phyloP scores from a whole-genome alignment of 2,888 invertebrate genomes.

The Allophyes oxyacanthae region DNA sequence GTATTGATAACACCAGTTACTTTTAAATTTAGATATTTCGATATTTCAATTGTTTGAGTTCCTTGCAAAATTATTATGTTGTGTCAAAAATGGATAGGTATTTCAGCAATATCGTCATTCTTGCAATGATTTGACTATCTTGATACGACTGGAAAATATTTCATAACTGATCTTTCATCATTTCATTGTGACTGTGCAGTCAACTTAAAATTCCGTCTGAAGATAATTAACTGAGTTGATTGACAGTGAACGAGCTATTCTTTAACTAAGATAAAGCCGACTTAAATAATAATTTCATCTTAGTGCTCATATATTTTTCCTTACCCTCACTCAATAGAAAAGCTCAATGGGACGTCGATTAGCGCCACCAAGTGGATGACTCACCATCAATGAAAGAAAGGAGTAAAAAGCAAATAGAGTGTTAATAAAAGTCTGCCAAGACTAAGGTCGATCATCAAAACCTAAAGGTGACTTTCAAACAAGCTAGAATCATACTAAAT shows the following conservation, averaged over 20 bases:
- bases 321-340: conserved; percentile 14
- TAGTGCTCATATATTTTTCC: conserved; percentile 26
- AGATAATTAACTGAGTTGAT: conserved; percentile 50
- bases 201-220: conserved; percentile 29
- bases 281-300: conserved; percentile 39
- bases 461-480: not conserved
- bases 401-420: conserved; percentile 14
- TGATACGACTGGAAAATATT: conserved; percentile 38
- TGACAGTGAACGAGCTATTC: conserved; percentile 48
- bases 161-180: conserved; percentile 44
- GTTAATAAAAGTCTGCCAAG: not conserved
- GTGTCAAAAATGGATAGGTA: conserved; percentile 11
- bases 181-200: conserved; percentile 44
- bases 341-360: conserved; percentile 9
- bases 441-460: no score
- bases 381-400: not conserved
- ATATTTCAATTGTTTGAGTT: not conserved
- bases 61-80: not conserved
- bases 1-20: no score
- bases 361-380: conserved; percentile 13
- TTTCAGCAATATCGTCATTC: conserved; percentile 9
- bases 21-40: no score
- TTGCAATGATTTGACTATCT: conserved; percentile 35
- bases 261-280: conserved; percentile 31
- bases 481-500: not conserved